Evolutionary conservation across 1,140 invertebrate genomes (phyloP).

Genomic region (Ganaspis sp.): DNA sequence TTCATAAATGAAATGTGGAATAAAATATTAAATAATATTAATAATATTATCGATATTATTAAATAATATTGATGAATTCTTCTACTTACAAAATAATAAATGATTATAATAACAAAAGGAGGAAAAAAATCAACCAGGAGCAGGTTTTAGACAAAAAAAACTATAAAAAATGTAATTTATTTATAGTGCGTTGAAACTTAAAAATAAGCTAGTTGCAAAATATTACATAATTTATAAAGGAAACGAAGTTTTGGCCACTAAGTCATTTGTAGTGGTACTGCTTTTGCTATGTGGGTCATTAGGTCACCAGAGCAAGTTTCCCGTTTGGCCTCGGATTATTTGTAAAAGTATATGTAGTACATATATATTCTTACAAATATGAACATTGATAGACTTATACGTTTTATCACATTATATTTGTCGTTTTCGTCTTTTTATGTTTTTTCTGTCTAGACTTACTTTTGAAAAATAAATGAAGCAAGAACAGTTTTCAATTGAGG

Average conservation of each 20-base stretch:
- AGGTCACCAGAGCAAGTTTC: conserved; percentile 68
- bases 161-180: too few species aligned
- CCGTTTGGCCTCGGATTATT: conserved; percentile 59
- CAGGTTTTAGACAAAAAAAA: too few species aligned
- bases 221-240: conserved; percentile 40
- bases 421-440: background rate
- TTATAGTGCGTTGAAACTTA: too few species aligned
- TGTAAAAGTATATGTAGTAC: conserved; percentile 13
- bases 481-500: too few species aligned
- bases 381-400: background rate
- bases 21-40: too few species aligned
- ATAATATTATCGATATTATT: too few species aligned
- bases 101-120: too few species aligned
- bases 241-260: background rate
- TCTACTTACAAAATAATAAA: too few species aligned
- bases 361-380: background rate
- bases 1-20: too few species aligned
- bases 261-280: conserved; percentile 48
- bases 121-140: too few species aligned
- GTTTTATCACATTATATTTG: background rate
- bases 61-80: too few species aligned
- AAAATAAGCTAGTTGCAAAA: background rate
- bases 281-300: conserved; percentile 66
- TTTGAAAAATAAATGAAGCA: too few species aligned
- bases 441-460: background rate